These are phyloP conservation scores for Melanaphis sacchari DNA, from an alignment of 1,140 invertebrate species.

Conservation along the genomic window DNA sequence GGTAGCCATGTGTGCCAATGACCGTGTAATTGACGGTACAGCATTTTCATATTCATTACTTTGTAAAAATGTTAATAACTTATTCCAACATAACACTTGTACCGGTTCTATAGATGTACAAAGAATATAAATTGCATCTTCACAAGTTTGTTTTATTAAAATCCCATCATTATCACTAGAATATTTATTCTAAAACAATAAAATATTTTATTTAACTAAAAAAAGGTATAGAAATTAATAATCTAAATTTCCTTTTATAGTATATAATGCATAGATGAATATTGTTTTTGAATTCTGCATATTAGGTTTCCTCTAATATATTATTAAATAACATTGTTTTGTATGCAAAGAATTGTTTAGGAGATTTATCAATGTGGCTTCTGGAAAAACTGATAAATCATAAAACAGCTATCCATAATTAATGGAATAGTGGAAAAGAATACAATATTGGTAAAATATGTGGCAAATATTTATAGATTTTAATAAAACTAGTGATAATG, in stretches of 20 bases:
- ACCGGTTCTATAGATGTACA: conserved; percentile 39
- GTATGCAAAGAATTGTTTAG: too few relatives aligned
- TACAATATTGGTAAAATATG: too few relatives aligned
- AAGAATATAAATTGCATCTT: conserved; percentile 45
- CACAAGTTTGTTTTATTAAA: conserved; percentile 54
- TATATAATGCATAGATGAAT: background rate
- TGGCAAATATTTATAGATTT: too few relatives aligned
- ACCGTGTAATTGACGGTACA: conserved; percentile 38
- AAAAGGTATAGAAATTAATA: too few relatives aligned
- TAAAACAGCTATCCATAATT: too few relatives aligned
- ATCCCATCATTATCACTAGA: conserved; percentile 45
- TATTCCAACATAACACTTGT: conserved; percentile 47
- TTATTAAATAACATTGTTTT: too few relatives aligned
- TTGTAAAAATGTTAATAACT: conserved; percentile 31
- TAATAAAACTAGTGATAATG: too few relatives aligned
- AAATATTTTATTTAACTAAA: background rate
- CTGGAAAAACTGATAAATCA: too few relatives aligned
- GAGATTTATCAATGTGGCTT: too few relatives aligned
- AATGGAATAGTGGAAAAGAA: too few relatives aligned
- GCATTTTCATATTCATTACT: conserved; percentile 48
- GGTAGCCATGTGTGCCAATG: conserved; percentile 49
- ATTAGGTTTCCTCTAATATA: too few relatives aligned
- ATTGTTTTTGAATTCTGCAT: too few relatives aligned
- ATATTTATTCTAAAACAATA: conserved; percentile 60
- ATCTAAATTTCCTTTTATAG: background rate